phyloP scores from a whole-genome alignment of 2,888 invertebrate species.

The Nebria salina region DNA sequence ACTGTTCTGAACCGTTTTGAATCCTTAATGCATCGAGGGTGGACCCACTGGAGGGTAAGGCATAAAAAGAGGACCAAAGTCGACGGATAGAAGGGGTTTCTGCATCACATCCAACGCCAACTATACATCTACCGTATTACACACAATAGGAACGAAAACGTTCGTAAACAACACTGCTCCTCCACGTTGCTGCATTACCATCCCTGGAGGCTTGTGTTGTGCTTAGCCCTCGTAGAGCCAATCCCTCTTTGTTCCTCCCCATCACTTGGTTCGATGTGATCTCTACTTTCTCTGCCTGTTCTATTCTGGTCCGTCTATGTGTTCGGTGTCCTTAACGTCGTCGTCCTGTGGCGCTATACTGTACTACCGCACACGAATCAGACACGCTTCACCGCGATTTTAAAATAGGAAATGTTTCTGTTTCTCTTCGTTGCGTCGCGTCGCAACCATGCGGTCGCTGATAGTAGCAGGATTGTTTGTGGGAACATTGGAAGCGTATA shows the following conservation, averaged over 20 bases:
- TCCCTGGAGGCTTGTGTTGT: neutral
- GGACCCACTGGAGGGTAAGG: neutral
- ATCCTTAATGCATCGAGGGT: conserved; percentile 33
- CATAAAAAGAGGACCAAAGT: neutral
- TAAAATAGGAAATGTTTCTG: conserved; percentile 51
- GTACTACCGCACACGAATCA: conserved; percentile 47
- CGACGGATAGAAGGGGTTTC: neutral
- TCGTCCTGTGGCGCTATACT: neutral
- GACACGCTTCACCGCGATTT: conserved; percentile 51
- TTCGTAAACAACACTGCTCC: neutral
- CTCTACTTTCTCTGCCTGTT: neutral
- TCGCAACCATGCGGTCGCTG: neutral
- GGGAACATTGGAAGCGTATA: neutral
- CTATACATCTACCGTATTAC: neutral
- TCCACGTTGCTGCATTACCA: neutral
- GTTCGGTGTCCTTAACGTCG: neutral
- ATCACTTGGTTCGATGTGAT: neutral
- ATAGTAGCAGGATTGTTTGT: neutral
- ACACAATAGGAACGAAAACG: neutral
- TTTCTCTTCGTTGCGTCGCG: conserved; percentile 3
- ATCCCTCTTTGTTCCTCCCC: neutral
- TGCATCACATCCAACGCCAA: neutral
- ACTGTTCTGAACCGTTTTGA: conserved; percentile 34
- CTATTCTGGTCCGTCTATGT: neutral
- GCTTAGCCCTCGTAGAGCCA: neutral